Conservation (phyloP, 2,113 vertebrate species). For the Scomber colias region DNA sequence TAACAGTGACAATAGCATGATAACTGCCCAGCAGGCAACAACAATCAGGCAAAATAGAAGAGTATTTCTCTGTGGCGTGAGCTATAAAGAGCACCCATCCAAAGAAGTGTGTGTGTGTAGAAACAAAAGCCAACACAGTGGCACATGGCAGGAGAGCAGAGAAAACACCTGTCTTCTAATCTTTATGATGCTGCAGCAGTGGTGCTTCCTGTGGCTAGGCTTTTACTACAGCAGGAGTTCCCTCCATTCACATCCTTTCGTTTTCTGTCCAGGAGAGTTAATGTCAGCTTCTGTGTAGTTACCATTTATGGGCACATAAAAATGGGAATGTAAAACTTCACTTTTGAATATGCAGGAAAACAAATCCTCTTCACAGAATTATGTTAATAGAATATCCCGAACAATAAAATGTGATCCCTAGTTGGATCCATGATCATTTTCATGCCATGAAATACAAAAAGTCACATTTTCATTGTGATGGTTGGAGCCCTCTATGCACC, state of each 20-base stretch:
- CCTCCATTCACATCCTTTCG: constrained; percentile 50
- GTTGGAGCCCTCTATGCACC: constrained; percentile 12
- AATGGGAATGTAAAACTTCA: background rate
- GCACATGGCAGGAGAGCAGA: constrained; percentile 57
- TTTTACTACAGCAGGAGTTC: constrained; percentile 49
- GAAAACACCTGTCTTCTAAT: constrained; percentile 74
- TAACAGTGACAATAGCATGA: constrained; percentile 74
- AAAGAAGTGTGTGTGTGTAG: constrained; percentile 55
- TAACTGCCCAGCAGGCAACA: constrained; percentile 74
- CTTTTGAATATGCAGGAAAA: constrained; percentile 29
- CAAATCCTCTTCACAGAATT: constrained; percentile 13
- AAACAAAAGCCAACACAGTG: constrained; percentile 64
- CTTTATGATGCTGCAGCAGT: constrained; percentile 66
- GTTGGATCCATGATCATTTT: background rate
- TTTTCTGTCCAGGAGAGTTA: constrained; percentile 46
- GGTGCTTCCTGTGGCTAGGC: constrained; percentile 21
- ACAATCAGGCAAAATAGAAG: constrained; percentile 75
- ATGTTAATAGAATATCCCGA: constrained; percentile 14
- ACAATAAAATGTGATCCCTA: constrained; percentile 31
- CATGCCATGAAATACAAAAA: constrained; percentile 8
- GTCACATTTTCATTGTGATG: background rate
- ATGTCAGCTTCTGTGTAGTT: constrained; percentile 11
- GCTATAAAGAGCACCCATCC: constrained; percentile 78
- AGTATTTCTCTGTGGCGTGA: constrained; percentile 77
- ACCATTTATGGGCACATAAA: constrained; percentile 30